Conservation (phyloP, 2,113 vertebrate genomes). For the Clarias macrocephalus region DNA sequence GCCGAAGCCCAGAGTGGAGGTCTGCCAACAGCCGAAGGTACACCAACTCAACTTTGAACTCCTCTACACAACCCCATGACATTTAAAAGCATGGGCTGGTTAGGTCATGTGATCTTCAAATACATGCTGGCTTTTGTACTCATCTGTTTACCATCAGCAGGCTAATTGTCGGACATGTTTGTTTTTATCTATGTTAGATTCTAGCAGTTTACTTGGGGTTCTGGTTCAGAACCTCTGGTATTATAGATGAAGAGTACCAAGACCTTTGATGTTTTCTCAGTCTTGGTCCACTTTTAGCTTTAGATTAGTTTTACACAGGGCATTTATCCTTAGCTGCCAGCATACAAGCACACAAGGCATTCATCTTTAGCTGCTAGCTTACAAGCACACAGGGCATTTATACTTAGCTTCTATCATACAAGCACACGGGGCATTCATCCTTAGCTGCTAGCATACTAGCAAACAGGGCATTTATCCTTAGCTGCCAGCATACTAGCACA, state of each 20-base stretch:
- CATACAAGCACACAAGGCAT: not conserved
- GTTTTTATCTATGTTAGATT: constrained; percentile 16
- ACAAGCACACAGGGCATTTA: too few relatives aligned
- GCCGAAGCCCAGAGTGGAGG: constrained; percentile 74
- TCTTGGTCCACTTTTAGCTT: not conserved
- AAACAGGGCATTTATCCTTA: too few relatives aligned
- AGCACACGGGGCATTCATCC: too few relatives aligned
- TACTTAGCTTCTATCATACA: too few relatives aligned
- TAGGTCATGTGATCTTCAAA: not conserved
- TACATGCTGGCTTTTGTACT: not conserved
- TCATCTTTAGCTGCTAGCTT: too few relatives aligned
- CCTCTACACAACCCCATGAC: not conserved
- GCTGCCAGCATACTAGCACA: too few relatives aligned
- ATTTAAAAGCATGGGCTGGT: not conserved
- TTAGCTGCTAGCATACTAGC: too few relatives aligned
- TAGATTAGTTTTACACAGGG: not conserved
- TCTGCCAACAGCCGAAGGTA: constrained; percentile 82
- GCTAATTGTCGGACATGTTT: constrained; percentile 5
- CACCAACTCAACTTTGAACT: constrained; percentile 7
- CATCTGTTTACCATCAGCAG: constrained; percentile 24
- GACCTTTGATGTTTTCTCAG: not conserved
- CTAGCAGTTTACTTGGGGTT: not conserved
- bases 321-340: not conserved
- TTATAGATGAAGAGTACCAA: not conserved
- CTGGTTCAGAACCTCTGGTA: not conserved